These are phyloP conservation scores for Hiodon alosoides DNA, from an alignment of 2,113 vertebrate species.

Conservation along the genomic window DNA sequence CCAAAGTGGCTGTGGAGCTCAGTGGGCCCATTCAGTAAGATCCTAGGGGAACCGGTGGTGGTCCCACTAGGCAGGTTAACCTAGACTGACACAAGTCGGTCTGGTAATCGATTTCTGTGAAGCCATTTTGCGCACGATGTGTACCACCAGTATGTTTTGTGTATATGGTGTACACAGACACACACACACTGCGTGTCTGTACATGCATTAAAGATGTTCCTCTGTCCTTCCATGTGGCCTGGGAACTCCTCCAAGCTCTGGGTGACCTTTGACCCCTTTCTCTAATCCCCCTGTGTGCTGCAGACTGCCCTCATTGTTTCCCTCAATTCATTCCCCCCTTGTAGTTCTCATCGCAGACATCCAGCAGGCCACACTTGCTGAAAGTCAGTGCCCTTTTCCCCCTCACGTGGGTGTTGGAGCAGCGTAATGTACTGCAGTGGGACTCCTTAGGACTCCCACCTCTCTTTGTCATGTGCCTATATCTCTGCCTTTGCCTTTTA, in stretches of 20 bases:
- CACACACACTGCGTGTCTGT: background rate
- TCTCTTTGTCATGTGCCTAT: background rate
- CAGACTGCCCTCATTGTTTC: slow-evolving; percentile 77
- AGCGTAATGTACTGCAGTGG: background rate
- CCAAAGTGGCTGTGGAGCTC: too few relatives aligned
- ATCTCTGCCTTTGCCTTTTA: background rate
- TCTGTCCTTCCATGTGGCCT: slow-evolving; percentile 72
- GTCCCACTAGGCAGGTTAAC: background rate
- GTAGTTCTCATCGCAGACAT: slow-evolving; percentile 71
- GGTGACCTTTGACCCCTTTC: slow-evolving; percentile 77
- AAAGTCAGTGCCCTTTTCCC: background rate
- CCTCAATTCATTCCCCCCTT: slow-evolving; percentile 67
- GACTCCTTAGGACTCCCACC: background rate
- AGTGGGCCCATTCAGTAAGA: background rate
- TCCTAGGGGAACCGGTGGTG: background rate
- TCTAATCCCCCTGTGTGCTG: slow-evolving; percentile 72
- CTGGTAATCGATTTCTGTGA: background rate
- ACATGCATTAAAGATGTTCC: background rate
- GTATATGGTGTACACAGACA: background rate
- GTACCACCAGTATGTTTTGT: too few relatives aligned
- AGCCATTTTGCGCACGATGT: background rate
- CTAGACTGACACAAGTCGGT: background rate
- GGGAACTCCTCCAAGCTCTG: slow-evolving; percentile 82
- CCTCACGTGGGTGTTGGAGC: background rate
- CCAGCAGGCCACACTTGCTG: slow-evolving; percentile 39